phyloP scores from a whole-genome alignment of 2,888 invertebrate species.

The Latrodectus hesperus region DNA sequence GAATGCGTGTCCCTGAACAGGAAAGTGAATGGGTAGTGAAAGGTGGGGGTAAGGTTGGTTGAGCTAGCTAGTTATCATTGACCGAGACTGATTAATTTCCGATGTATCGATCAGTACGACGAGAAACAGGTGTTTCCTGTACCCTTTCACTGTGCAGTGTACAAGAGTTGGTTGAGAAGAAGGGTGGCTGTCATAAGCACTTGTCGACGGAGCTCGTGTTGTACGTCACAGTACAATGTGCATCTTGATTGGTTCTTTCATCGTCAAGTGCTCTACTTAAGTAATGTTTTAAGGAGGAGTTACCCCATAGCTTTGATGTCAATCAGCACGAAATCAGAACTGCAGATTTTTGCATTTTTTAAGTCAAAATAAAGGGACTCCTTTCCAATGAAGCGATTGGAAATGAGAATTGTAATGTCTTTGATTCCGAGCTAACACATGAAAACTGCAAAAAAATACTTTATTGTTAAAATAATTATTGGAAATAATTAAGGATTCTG shows the following conservation, averaged over 20 bases:
- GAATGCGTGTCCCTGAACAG: background rate
- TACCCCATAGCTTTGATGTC: too few species aligned
- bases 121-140: constrained; percentile 61
- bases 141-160: constrained; percentile 24
- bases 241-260: constrained; percentile 22
- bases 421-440: too few species aligned
- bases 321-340: background rate
- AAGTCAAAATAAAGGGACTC: background rate
- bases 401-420: too few species aligned
- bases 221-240: constrained; percentile 31
- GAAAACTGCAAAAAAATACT: too few species aligned
- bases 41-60: constrained; percentile 8
- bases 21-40: constrained; percentile 13
- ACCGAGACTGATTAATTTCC: constrained; percentile 62
- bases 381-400: background rate
- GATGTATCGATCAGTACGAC: constrained; percentile 57
- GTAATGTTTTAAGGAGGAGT: too few species aligned
- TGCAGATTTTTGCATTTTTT: background rate
- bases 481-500: too few species aligned
- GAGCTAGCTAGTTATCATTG: constrained; percentile 52
- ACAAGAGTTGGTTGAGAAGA: background rate
- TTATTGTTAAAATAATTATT: too few species aligned
- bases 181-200: constrained; percentile 46
- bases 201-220: constrained; percentile 29
- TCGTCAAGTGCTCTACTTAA: background rate